These are phyloP conservation scores for Vespertilio murinus DNA, from an alignment of 2,797 vertebrate species.

Conservation along the genomic window DNA sequence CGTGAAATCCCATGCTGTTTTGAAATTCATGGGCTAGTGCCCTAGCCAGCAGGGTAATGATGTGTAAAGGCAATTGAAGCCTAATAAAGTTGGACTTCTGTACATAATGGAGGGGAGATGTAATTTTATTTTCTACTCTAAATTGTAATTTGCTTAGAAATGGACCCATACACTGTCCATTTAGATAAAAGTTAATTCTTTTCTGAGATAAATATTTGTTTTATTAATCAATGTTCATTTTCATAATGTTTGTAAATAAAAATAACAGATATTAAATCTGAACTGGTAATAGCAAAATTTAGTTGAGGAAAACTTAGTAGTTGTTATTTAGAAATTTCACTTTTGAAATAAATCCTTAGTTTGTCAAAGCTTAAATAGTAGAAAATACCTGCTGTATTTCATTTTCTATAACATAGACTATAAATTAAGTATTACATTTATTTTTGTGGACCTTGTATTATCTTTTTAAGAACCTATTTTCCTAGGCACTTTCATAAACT, in stretches of 20 bases:
- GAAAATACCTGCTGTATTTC: not conserved
- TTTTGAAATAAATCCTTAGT: slow-evolving; percentile 32
- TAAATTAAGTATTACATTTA: not conserved
- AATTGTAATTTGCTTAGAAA: slow-evolving; percentile 52
- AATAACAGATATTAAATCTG: slow-evolving; percentile 35
- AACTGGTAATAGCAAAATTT: slow-evolving; percentile 1
- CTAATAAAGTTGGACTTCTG: slow-evolving; percentile 64
- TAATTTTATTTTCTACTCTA: slow-evolving; percentile 69
- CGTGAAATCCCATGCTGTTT: slow-evolving; percentile 48
- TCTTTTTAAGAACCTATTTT: slow-evolving; percentile 20
- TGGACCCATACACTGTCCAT: slow-evolving; percentile 5
- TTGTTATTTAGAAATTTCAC: slow-evolving; percentile 9
- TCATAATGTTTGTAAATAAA: slow-evolving; percentile 36
- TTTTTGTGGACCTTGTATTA: not conserved
- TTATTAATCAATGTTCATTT: slow-evolving; percentile 24
- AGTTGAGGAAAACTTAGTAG: not conserved
- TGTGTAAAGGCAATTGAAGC: slow-evolving; percentile 62
- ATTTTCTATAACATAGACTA: not conserved
- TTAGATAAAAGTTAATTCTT: slow-evolving; percentile 57
- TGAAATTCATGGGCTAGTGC: slow-evolving; percentile 53
- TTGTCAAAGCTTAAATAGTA: slow-evolving; percentile 12
- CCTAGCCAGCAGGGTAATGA: slow-evolving; percentile 62
- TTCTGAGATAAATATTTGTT: slow-evolving; percentile 46
- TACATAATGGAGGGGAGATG: slow-evolving; percentile 65
- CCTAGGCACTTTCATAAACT: not conserved